These are phyloP conservation scores for Lochmaea capreae DNA, from an alignment of 2,888 invertebrate species.

Conservation along the genomic window DNA sequence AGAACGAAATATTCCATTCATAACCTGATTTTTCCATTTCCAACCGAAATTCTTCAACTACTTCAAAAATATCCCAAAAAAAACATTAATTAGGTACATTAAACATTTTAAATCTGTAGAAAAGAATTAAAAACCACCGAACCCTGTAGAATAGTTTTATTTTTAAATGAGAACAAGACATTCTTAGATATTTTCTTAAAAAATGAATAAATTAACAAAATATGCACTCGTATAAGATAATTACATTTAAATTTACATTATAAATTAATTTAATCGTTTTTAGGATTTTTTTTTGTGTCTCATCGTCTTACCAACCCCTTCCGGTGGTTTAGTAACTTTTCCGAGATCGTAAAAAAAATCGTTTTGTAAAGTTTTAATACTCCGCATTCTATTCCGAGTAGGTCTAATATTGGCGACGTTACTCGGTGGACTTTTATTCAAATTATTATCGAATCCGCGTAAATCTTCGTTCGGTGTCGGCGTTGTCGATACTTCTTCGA, in stretches of 20 bases:
- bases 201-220: not conserved
- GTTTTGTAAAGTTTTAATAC: slow-evolving; percentile 62
- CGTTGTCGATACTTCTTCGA: slow-evolving; percentile 2
- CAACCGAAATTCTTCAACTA: too few species aligned
- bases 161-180: not conserved
- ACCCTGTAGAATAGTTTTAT: not conserved
- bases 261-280: too few species aligned
- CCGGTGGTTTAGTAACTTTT: slow-evolving; percentile 52
- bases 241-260: not conserved
- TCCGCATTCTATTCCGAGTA: slow-evolving; percentile 73
- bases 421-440: slow-evolving; percentile 5
- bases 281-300: not conserved
- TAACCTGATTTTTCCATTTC: too few species aligned
- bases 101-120: not conserved
- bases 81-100: too few species aligned
- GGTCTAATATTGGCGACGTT: slow-evolving; percentile 62
- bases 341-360: slow-evolving; percentile 81
- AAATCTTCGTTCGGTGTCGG: slow-evolving; percentile 12
- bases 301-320: slow-evolving; percentile 26
- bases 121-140: not conserved
- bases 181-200: not conserved
- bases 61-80: too few species aligned
- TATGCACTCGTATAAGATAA: not conserved
- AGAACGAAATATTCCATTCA: too few species aligned
- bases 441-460: slow-evolving; percentile 16